Conservation (phyloP, 2,113 vertebrate genomes). For the Carlito syrichta region DNA sequence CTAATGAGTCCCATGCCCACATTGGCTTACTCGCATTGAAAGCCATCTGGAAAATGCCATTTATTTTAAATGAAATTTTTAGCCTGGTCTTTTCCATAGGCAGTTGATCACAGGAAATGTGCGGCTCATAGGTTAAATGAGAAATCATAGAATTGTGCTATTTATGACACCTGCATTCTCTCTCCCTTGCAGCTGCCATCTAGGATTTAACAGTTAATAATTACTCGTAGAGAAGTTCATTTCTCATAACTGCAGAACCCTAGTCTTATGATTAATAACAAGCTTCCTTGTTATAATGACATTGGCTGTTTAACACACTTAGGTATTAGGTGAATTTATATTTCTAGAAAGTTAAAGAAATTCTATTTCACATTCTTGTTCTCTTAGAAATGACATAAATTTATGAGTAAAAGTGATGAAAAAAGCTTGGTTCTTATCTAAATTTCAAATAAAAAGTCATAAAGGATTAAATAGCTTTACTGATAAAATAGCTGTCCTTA, state of each 20-base stretch:
- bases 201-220: neutral
- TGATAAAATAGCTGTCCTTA: neutral
- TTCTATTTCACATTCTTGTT: neutral
- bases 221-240: neutral
- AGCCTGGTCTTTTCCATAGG: neutral
- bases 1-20: neutral
- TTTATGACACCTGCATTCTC: fast-evolving
- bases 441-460: neutral
- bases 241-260: neutral
- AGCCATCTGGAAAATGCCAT: neutral
- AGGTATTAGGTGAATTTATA: neutral
- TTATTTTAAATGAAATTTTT: neutral
- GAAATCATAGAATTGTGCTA: neutral
- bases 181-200: neutral
- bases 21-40: neutral
- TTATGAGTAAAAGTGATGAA: neutral
- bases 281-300: neutral
- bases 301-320: neutral
- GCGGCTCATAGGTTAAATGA: neutral
- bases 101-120: neutral
- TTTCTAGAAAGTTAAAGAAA: neutral
- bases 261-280: neutral
- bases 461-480: neutral
- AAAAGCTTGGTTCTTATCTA: neutral
- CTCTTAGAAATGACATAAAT: neutral